Base-by-base conservation (phyloP, 2,797 vertebrate species). In the Sebastes trivittatus region DNA sequence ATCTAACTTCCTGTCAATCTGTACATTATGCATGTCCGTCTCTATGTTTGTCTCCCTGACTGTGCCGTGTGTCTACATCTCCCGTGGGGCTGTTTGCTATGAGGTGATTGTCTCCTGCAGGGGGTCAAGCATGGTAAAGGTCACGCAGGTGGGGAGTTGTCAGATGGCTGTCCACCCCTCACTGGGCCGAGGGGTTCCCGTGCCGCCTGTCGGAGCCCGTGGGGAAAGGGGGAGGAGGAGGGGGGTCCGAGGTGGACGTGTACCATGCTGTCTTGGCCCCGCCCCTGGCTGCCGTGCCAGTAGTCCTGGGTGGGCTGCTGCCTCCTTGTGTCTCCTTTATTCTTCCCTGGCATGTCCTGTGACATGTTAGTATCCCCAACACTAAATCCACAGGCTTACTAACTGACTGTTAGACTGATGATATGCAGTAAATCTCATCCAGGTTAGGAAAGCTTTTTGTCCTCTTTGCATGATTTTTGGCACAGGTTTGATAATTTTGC, bases 41-140 rank as follows among this genome's bases (percentile, higher is more conserved):
- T 67, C 14, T 30, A 73, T 88, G 82, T 81, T 63, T 70, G 73
- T 85, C 67, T 61, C 56, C 63, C 73, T 75, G 79, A 52, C 75
- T 78, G 68, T 61, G 4, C 68, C 23, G 67, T 78, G 85, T 84
- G 89, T 91, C 87, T 88, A 76, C 85, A 84, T 92, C 89, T 93
- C 90, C 89, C 76, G 61, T 79, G 72, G 90, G 89, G 91, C 88
- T 93, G 82, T 89, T 93, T 89, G 86, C 90, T 86, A 76, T 86
- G 90, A 93, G 91, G 92, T 93, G 94, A 95, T 94, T 88, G 93
- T 91, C 88, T 90, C 93, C 92, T 91, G 89, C 89, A 90, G 94
- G 92, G 93, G 91, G 93, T 94, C 93, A 94, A 92, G 88, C 95
- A 93, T 90, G 89, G 93, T 91, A 96, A 96, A 96, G 96, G 96